phyloP scores from a whole-genome alignment of 2,113 vertebrate species.

The Toxotes jaculatrix region DNA sequence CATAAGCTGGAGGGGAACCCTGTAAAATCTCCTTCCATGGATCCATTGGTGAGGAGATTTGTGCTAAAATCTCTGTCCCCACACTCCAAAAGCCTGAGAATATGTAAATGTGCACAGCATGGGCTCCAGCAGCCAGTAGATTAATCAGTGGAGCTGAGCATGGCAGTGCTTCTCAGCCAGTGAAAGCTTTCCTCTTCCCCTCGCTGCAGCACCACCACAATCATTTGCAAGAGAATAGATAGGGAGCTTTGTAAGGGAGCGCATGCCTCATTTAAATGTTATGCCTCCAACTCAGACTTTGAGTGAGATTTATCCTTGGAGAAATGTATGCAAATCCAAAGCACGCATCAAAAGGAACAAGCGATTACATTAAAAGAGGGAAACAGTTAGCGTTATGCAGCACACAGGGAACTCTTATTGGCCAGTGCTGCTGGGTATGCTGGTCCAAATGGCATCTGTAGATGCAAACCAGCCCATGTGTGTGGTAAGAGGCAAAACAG shows the following conservation, averaged over 20 bases:
- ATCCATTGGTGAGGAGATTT: slow-evolving; percentile 68
- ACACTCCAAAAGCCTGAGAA: slow-evolving; percentile 74
- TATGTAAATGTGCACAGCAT: slow-evolving; percentile 84
- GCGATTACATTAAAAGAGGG: slow-evolving; percentile 81
- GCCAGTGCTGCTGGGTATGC: slow-evolving; percentile 38
- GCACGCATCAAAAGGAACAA: slow-evolving; percentile 83
- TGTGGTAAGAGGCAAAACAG: slow-evolving; percentile 42
- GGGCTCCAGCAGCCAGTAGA: slow-evolving; percentile 79
- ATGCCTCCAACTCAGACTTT: slow-evolving; percentile 80
- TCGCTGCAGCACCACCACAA: slow-evolving; percentile 60
- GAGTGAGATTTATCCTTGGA: slow-evolving; percentile 83
- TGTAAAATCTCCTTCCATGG: slow-evolving; percentile 59
- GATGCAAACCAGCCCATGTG: slow-evolving; percentile 42
- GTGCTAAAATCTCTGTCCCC: slow-evolving; percentile 71
- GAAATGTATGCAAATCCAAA: slow-evolving; percentile 85
- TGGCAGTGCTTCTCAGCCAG: slow-evolving; percentile 71
- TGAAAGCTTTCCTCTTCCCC: slow-evolving; percentile 58
- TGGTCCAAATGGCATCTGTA: slow-evolving; percentile 59
- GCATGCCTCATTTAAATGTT: slow-evolving; percentile 86
- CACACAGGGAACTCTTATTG: slow-evolving; percentile 53
- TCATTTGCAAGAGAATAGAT: slow-evolving; percentile 84
- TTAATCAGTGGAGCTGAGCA: slow-evolving; percentile 79
- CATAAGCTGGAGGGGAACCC: slow-evolving; percentile 69
- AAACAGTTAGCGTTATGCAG: slow-evolving; percentile 66
- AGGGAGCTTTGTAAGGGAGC: slow-evolving; percentile 74